These are phyloP conservation scores for Heterotilapia buettikoferi DNA, from an alignment of 2,113 vertebrate genomes.

Conservation along the genomic window DNA sequence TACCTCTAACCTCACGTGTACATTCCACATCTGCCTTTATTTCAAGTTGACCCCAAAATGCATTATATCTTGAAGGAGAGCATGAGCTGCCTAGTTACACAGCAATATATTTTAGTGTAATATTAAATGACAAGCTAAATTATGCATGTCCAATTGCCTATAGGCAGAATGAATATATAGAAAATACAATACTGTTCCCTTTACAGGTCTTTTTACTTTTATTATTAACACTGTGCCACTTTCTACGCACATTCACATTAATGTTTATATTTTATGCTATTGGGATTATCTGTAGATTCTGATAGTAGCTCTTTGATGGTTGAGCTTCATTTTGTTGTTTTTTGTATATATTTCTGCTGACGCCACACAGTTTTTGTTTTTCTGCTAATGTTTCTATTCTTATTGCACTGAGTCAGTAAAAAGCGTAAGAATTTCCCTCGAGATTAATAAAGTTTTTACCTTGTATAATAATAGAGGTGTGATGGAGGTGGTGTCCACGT, in stretches of 20 bases:
- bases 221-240: not conserved
- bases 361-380: not conserved
- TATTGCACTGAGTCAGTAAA: not conserved
- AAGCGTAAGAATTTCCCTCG: not conserved
- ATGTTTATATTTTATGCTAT: not conserved
- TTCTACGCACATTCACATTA: not conserved
- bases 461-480: not conserved
- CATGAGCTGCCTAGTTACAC: not conserved
- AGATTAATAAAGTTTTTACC: not conserved
- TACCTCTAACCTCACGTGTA: not conserved
- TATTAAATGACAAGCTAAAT: not conserved
- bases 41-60: not conserved
- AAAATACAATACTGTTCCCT: not conserved
- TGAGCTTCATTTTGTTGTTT: not conserved
- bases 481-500: not conserved
- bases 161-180: not conserved
- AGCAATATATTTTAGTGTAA: not conserved
- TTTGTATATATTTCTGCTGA: not conserved
- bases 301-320: not conserved
- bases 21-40: not conserved
- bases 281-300: not conserved
- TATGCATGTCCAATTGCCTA: not conserved
- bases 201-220: not conserved
- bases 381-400: not conserved
- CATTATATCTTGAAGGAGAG: not conserved